Evolutionary conservation across 2,888 invertebrate genomes (phyloP).

Genomic region (Erpobdella octoculata): DNA sequence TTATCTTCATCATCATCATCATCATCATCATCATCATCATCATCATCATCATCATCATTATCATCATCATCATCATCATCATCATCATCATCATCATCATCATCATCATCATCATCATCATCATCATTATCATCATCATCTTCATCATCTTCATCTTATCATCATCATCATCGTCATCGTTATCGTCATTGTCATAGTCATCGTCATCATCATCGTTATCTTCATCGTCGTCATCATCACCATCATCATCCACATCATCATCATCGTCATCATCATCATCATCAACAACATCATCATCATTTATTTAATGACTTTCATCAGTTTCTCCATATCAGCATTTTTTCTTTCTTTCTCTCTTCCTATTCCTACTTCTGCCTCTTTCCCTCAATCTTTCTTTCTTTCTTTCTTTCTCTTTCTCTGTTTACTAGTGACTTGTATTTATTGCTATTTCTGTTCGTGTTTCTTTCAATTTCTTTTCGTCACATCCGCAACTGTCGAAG

Average conservation of each 20-base stretch:
- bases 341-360: neutral
- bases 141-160: neutral
- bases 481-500: no score
- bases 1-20: conserved; percentile 6
- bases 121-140: conserved; percentile 10
- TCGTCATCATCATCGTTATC: neutral
- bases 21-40: conserved; percentile 11
- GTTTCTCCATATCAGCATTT: no score
- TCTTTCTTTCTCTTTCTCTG: neutral
- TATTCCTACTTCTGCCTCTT: neutral
- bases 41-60: neutral
- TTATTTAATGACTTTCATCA: no score
- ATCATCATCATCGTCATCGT: neutral
- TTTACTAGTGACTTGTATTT: neutral
- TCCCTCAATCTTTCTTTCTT: neutral
- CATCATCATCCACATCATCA: neutral
- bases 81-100: neutral
- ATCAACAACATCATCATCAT: no score
- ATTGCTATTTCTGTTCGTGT: no score
- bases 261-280: neutral
- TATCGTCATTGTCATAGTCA: neutral
- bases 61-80: conserved; percentile 4
- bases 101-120: conserved; percentile 5
- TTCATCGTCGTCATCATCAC: neutral
- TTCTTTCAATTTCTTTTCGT: no score